phyloP scores from a whole-genome alignment of 2,797 vertebrate species.

The Lepidocolaptes lacrymiger region DNA sequence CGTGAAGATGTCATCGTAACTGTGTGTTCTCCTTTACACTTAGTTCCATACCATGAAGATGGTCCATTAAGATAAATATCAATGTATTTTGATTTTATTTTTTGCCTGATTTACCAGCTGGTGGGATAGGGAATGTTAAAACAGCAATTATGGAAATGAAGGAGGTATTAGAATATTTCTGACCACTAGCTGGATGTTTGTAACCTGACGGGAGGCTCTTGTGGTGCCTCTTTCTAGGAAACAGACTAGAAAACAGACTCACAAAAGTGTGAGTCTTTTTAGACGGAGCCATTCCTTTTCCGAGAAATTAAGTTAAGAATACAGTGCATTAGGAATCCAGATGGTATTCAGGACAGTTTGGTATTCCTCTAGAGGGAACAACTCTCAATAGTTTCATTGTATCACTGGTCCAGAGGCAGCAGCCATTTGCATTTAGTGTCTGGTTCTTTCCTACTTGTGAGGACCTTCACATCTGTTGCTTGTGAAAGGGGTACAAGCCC shows the following conservation, averaged over 20 bases:
- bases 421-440: neutral
- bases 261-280: neutral
- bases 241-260: neutral
- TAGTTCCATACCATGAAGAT: neutral
- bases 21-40: neutral
- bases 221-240: neutral
- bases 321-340: neutral
- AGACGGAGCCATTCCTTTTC: neutral
- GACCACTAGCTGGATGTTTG: neutral
- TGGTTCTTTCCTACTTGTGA: rapidly evolving
- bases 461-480: neutral
- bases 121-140: neutral
- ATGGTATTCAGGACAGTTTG: neutral
- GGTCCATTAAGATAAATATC: neutral
- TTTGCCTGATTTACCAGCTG: neutral
- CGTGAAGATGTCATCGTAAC: neutral
- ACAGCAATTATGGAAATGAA: neutral
- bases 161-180: neutral
- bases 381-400: neutral
- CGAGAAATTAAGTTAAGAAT: neutral
- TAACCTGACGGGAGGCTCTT: neutral
- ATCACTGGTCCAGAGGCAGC: neutral
- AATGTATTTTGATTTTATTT: neutral
- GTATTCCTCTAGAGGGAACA: neutral
- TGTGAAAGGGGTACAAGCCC: neutral